Percentiles rank a stretch among this genome's conserved stretches.
These are phyloP conservation scores for Lontra canadensis DNA, from an alignment of 2,113 vertebrate genomes.

Conservation along the genomic window DNA sequence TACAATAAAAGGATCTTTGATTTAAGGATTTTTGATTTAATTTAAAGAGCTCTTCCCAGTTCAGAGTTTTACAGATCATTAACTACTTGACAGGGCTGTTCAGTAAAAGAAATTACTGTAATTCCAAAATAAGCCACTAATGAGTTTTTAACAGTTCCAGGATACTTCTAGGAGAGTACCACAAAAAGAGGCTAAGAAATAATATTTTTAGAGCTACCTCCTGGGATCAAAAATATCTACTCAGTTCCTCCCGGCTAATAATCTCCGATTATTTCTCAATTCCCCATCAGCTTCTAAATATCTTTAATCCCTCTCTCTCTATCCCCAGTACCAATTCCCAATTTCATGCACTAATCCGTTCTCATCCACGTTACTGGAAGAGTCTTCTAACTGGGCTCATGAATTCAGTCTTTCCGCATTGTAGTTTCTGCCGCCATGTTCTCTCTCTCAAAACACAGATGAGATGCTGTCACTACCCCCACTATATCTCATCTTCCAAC, in stretches of 20 bases:
- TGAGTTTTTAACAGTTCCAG: constrained; percentile 27
- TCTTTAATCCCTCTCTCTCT: background rate
- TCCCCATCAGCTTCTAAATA: constrained; percentile 4
- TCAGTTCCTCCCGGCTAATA: background rate
- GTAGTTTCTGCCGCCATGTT: background rate
- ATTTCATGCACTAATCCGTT: background rate
- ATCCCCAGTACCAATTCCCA: background rate
- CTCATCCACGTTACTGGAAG: background rate
- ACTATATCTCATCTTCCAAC: background rate
- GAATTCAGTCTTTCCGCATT: background rate
- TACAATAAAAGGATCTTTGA: constrained; percentile 35
- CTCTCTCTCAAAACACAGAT: background rate
- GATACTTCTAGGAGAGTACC: background rate
- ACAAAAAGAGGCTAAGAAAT: constrained; percentile 37
- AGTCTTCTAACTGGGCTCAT: background rate
- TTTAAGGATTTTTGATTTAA: constrained; percentile 50
- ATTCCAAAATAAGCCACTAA: constrained; percentile 58
- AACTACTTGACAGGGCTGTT: constrained; percentile 54
- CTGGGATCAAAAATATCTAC: background rate
- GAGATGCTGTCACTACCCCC: background rate
- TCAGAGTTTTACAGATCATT: constrained; percentile 68
- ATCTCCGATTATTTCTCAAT: constrained; percentile 30
- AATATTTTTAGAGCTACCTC: constrained; percentile 5
- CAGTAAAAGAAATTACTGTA: constrained; percentile 37
- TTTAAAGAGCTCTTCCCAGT: constrained; percentile 45